These are phyloP conservation scores for Pelodytes ibericus DNA, from an alignment of 2,797 vertebrate species.

Conservation along the genomic window DNA sequence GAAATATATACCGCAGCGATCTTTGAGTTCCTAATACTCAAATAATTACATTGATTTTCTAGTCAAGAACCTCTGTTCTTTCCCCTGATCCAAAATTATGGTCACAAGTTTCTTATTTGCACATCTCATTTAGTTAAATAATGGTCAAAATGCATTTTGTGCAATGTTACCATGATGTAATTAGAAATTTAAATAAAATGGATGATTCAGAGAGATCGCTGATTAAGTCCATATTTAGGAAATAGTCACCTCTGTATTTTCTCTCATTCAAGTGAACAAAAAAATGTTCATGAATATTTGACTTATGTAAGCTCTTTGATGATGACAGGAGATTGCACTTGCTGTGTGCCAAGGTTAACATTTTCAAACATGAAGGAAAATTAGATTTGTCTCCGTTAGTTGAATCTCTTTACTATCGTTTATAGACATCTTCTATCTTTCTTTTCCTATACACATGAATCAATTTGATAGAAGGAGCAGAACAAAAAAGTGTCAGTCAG, in stretches of 20 bases:
- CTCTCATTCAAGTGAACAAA: constrained; percentile 48
- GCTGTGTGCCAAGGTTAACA: constrained; percentile 53
- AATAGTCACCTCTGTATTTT: constrained; percentile 2
- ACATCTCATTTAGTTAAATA: no score
- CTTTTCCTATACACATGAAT: constrained; percentile 29
- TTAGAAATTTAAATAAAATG: not conserved
- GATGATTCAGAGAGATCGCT: not conserved
- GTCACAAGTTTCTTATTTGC: no score
- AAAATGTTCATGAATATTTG: constrained; percentile 51
- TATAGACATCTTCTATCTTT: constrained; percentile 55
- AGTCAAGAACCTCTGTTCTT: no score
- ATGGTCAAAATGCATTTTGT: no score
- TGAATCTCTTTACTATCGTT: constrained; percentile 49
- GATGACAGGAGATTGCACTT: constrained; percentile 54
- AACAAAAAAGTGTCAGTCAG: constrained; percentile 38
- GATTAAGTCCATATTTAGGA: constrained; percentile 12
- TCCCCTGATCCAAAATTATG: no score
- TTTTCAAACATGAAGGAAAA: constrained; percentile 58
- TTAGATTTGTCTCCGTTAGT: constrained; percentile 57
- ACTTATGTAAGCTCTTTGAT: constrained; percentile 57
- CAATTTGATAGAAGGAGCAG: constrained; percentile 29
- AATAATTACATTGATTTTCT: no score
- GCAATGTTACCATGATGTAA: not conserved
- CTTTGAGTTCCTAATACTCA: no score
- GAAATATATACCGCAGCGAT: no score